Evolutionary conservation across 2,113 vertebrate genomes (phyloP).

Genomic region (Colossoma macropomum): DNA sequence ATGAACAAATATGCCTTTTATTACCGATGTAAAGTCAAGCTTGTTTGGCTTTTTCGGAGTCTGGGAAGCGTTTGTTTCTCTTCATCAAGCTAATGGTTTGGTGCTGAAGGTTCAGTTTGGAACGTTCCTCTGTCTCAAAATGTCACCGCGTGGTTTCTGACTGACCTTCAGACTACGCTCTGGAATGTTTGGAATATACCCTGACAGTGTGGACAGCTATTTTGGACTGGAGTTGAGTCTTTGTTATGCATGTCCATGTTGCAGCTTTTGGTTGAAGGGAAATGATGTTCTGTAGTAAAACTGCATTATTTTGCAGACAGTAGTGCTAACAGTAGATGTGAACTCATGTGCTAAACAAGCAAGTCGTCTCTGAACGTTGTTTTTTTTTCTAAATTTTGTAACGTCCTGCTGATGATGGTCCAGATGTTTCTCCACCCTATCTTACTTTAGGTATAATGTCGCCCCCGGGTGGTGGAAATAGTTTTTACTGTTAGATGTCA

Average conservation of each 20-base stretch:
- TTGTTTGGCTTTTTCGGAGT: neutral
- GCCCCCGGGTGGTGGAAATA: conserved; percentile 68
- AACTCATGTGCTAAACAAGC: neutral
- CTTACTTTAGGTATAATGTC: conserved; percentile 1
- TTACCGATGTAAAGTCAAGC: neutral
- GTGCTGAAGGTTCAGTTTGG: neutral
- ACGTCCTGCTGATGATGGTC: neutral
- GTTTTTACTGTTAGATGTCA: neutral
- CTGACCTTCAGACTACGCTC: neutral
- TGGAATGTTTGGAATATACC: conserved; percentile 29
- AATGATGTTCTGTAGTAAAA: neutral
- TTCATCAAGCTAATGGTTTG: neutral
- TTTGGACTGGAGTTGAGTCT: neutral
- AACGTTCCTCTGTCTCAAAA: neutral
- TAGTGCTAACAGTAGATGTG: neutral
- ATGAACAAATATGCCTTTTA: too few species aligned
- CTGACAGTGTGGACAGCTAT: neutral
- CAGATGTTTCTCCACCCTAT: neutral
- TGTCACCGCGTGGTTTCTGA: conserved; percentile 2
- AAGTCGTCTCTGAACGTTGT: neutral
- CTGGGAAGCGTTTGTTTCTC: neutral
- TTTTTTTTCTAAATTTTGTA: neutral
- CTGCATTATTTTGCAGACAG: neutral
- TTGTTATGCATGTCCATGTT: neutral
- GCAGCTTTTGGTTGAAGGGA: neutral